Evolutionary conservation across 2,113 vertebrate genomes (phyloP).

Genomic region (Catagonus wagneri): DNA sequence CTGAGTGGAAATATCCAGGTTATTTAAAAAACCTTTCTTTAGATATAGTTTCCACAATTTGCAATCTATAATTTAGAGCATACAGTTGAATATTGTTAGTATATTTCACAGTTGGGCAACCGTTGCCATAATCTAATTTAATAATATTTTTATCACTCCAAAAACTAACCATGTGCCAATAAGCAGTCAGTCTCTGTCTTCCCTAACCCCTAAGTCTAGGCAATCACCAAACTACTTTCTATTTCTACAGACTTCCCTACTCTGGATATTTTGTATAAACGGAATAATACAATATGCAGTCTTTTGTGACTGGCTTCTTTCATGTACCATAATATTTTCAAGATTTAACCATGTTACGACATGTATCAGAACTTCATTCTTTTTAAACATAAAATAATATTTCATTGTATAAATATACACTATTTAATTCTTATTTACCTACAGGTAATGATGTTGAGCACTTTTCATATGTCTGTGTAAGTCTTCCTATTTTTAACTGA

Average conservation of each 20-base stretch:
- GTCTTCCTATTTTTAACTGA: background rate
- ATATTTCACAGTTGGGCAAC: background rate
- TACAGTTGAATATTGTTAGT: background rate
- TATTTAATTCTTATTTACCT: background rate
- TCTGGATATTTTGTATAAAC: background rate
- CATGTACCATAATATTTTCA: background rate
- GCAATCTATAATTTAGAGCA: background rate
- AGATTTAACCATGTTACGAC: background rate
- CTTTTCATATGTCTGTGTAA: background rate
- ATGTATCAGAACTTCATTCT: background rate
- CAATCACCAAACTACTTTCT: background rate
- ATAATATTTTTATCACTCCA: background rate
- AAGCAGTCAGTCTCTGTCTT: background rate
- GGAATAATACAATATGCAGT: background rate
- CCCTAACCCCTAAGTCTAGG: background rate
- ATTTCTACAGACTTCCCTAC: background rate
- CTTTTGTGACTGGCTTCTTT: background rate
- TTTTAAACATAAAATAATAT: slow-evolving; percentile 39
- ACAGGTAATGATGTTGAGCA: background rate
- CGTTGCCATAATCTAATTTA: slow-evolving; percentile 15
- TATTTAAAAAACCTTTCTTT: background rate
- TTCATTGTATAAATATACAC: background rate
- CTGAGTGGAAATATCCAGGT: background rate
- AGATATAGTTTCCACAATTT: background rate
- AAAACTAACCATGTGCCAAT: background rate